Base-by-base conservation (phyloP, 1,140 invertebrate genomes). In the Tetragonula clypearis region DNA sequence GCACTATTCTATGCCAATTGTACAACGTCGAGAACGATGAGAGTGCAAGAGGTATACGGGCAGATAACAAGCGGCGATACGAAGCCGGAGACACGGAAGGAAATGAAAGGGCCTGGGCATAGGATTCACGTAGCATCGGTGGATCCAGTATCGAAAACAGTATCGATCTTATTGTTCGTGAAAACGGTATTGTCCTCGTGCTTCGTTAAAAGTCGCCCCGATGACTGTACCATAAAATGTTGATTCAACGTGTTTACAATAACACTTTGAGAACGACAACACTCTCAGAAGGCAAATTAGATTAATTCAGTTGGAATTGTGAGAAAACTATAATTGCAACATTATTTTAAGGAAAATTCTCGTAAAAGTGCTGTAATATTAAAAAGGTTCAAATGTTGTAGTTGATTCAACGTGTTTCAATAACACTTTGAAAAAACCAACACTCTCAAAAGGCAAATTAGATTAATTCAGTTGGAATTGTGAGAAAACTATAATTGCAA, bases 1-100 rank as follows among this genome's bases (percentile, higher is more conserved):
- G 74, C 73, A 78, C 81, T 78, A 86, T 86, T 86, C 81, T 86
- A 84, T 86, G 65, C 81, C 73, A 86, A 83, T 86, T 78, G 85
- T 78, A 78, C 80, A 26, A 83, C 81, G 74, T 56, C 49, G 56
- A 78, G 85, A 71, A 76, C 73, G 72, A 86, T 76, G 84, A 86
- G 79, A 49, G 62, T 60, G 80, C 72, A 55, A 77, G 65, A 56
- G 58, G 80, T 69, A 62, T 72, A 71, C 73, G 41, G 56, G 80
- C 19, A 86, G 84, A 71, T 76, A 86, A 82, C 80, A 86, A 82
- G 74, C n/a, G 68, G 58, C 66, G 74, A 83, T 76, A 86, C 60
- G 55, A 19, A 26, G 77, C 30, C 66, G 72, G 76, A 62, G 82
- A 84, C 68, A 65, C 82, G 56, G 41, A 49, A 53, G 41, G 76